Evolutionary conservation across 2,888 invertebrate genomes (phyloP), one percentile per base, ranked within the genome.

Genomic region (Drosophila multiciliata): DNA sequence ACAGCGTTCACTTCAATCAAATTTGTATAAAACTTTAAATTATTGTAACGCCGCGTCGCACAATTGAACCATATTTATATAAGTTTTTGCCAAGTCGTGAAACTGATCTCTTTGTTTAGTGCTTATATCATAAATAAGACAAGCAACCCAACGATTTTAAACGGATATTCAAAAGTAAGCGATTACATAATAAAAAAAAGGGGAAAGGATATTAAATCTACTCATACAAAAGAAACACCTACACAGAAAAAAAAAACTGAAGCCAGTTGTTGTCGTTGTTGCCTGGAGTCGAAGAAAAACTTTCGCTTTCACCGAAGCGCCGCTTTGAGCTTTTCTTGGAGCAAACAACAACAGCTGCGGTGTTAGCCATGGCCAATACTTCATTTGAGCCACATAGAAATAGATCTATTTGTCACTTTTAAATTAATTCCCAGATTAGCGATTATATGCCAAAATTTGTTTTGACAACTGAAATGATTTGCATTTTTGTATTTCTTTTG

Each of bases 261-360:
- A 62, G 38, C 66, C 52, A 63, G 57, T 60, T 53, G 59, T 35
- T 35, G 53, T 48, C 38, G 61, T 58, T 54, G 54, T 32, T 35
- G 61, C 20, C 64, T 45, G 42, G 55, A 59, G 64, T 32, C 40
- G 35, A 74, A 70, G 81, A 83, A 91, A 89, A 90, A 92, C 91
- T 91, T 92, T 91, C 91, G 92, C 91, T 91, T 91, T 92, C 92
- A 91, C 92, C 85, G 86, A 67, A 60, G 57, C 71, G 50, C 54
- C 35, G 50, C 62, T 65, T 15, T 20, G 61, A 81, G 68, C 74
- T 82, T 78, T 84, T 75, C 73, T 58, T 66, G 67, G 8, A 23
- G 8, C 45, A 45, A 23, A 52, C 58, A 58, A 57, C 53, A 23
- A 58, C 74, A 36, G 15, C 20, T 60, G 62, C 26, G n/a, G n/a